Percentiles rank a stretch among this genome's conserved stretches.
These are phyloP conservation scores for Tachina fera DNA, from an alignment of 2,888 invertebrate genomes.

Conservation along the genomic window DNA sequence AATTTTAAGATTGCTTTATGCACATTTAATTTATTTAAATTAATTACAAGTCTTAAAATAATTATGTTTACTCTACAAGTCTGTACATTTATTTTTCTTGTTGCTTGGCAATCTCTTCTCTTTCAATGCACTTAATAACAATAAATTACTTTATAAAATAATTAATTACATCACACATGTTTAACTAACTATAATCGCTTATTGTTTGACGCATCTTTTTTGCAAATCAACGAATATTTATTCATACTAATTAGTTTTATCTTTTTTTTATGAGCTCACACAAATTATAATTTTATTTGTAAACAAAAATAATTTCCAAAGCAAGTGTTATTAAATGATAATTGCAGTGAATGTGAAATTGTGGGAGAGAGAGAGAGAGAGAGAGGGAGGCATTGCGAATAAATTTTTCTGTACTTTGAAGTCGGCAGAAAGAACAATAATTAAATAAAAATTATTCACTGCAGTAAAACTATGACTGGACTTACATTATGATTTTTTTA, in stretches of 20 bases:
- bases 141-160: neutral
- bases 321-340: conserved; percentile 20
- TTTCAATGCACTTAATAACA: neutral
- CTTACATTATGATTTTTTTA: too few relatives aligned
- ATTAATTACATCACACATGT: conserved; percentile 34
- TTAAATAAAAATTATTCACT: too few relatives aligned
- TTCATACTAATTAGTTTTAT: neutral
- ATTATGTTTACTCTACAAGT: too few relatives aligned
- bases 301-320: conserved; percentile 1
- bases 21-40: too few relatives aligned
- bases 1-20: neutral
- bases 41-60: too few relatives aligned
- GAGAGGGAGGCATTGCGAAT: too few relatives aligned
- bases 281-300: conserved; percentile 32
- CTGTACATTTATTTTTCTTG: too few relatives aligned
- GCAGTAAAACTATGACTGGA: too few relatives aligned
- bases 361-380: neutral
- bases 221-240: neutral
- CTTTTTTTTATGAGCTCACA: neutral
- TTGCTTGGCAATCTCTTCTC: too few relatives aligned
- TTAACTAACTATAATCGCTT: conserved; percentile 20
- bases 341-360: neutral
- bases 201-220: conserved; percentile 7
- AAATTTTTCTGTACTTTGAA: too few relatives aligned
- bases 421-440: neutral